Base-by-base conservation (phyloP, 2,888 invertebrate genomes). In the Phortica okadai region DNA sequence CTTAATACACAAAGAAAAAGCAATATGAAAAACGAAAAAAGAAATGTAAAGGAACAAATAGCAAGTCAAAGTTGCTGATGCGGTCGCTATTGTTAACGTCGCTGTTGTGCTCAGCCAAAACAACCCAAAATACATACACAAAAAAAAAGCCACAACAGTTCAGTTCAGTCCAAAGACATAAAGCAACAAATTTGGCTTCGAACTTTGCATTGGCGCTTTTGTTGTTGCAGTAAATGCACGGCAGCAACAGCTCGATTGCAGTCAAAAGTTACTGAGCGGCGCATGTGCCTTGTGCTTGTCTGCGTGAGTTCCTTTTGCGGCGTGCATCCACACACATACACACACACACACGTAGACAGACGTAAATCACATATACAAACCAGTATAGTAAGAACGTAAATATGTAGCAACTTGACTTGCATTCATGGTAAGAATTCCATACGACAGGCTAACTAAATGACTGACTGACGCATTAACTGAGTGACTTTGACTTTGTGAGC, bases 371-470 rank as follows among this genome's bases (percentile, higher is more conserved):
- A 33, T 33, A 33, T 33, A 33, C 33, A 85, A 85, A 85, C 85
- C 85, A 82, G 85, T 83, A 83, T 85, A 77, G 84, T 86, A 82
- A 87, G 82, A 83, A 87, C 78, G 84, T 86, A 82, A 87, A 85
- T 83, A 79, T 72, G 54, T 54, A 54, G 54, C 70, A 72, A 72
- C 70, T 72, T 66, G 42, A 16, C 66, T 66, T 41, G 33, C 42
- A 66, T 66, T 41, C 16, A 66, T 66, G 66, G 33, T 72, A 25
- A 16, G 16, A 16, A 1, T 11, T 8, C 6, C 50, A 50, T 8
- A 8, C 50, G 50, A 50, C 50, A 11, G 50, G 50, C 50, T 11
- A 50, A 14, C 14, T 50, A 14, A 50, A 1, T 6, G 6, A 50
- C 50, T 50, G 50, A 6, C 50, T 50, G 50, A 6, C 50, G 45